Base-by-base conservation (phyloP, 2,797 vertebrate genomes). In the Leptoclinus maculatus region DNA sequence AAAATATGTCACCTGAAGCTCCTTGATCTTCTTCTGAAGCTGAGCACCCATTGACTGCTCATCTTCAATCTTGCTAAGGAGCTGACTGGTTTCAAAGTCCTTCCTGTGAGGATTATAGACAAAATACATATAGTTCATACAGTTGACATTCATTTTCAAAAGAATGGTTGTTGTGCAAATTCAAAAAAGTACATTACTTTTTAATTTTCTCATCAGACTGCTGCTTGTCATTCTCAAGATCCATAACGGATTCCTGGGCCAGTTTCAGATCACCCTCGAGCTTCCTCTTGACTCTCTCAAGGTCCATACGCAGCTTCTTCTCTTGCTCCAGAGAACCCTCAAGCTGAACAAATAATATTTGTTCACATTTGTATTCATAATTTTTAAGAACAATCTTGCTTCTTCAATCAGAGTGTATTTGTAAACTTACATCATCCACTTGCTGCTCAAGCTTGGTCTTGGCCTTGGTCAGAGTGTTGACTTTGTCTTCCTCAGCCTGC, bases 1-100 rank as follows among this genome's bases (percentile, higher is more conserved):
- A 53, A 13, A 23, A 66, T 38, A 38, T 38, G 14, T 67, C 14
- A 67, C 65, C 65, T 67, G 65, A 25, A 67, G 65, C 47, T 67
- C 96, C 80, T 97, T 97, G 75, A 97, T 97, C 91, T 97, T 97
- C 93, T 97, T 97, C 73, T 97, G 97, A 41, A 96, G 85, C 75
- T 97, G 97, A 82, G 94, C 90, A 74, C 89, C 94, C 57, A 95
- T 88, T 67, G 65, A 67, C 65, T 65, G 63, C 63, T 67, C 65
- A 67, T 67, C 65, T 53, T 67, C 65, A 67, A 95, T 95, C 92
- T 95, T 67, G 47, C 65, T 67, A 2, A 67, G 47, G 47, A 97
- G 60, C 53, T 97, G 96, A 71, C 93, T 95, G 36, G 93, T 93
- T 91, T 97, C 96, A 94, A 97, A 97, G 78, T 97, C 96, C 81